A percentile compares a stretch with the other conserved stretches of the same genome.
phyloP scores from a whole-genome alignment of 2,888 invertebrate genomes.

The Malachius bipustulatus region DNA sequence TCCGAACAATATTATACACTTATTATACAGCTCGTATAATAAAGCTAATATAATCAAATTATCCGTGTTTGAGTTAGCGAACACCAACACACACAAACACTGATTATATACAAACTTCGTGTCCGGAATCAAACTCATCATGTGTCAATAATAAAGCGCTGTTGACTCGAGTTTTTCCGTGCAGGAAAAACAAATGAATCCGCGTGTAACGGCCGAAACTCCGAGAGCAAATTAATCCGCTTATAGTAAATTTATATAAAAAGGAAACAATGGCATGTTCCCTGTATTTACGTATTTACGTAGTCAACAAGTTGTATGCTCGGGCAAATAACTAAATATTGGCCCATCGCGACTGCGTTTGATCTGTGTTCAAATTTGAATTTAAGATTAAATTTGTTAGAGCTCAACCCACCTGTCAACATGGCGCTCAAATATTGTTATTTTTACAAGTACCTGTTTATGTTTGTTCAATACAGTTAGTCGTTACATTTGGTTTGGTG shows the following conservation, averaged over 20 bases:
- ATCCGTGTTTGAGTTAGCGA: no score
- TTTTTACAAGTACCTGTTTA: slow-evolving; percentile 31
- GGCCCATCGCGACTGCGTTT: slow-evolving; percentile 37
- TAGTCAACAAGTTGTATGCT: slow-evolving; percentile 38
- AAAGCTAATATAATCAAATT: no score
- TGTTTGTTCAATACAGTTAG: slow-evolving; percentile 29
- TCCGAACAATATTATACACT: no score
- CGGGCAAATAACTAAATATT: slow-evolving; percentile 40
- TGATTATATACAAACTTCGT: no score
- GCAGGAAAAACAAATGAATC: slow-evolving; percentile 1
- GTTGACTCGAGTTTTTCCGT: no score
- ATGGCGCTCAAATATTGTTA: slow-evolving; percentile 35
- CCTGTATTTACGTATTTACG: slow-evolving; percentile 33
- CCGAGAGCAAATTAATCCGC: slow-evolving; percentile 16
- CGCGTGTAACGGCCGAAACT: no score
- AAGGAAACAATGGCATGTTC: slow-evolving; percentile 33
- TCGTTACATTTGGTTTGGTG: slow-evolving; percentile 19
- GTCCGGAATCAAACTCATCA: no score
- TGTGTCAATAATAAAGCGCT: no score
- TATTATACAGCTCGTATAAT: no score
- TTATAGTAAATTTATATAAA: slow-evolving; percentile 25
- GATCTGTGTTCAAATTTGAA: slow-evolving; percentile 41
- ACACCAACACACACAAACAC: no score
- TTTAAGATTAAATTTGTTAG: slow-evolving; percentile 40
- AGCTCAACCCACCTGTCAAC: slow-evolving; percentile 37